These are phyloP conservation scores for Halcyon senegalensis DNA, from an alignment of 2,113 vertebrate species.

Conservation along the genomic window DNA sequence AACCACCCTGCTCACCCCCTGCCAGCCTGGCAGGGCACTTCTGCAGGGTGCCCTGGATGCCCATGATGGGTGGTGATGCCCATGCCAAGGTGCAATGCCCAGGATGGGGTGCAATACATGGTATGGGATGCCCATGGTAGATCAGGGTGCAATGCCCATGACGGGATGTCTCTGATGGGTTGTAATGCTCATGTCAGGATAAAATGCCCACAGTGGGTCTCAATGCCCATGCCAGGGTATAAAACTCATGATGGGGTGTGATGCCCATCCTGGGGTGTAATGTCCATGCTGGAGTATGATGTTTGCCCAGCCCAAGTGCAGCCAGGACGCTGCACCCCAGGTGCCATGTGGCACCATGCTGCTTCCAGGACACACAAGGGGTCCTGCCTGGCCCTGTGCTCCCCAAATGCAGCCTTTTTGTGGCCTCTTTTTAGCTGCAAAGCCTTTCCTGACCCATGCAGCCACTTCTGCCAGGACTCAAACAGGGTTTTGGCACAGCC, in stretches of 20 bases:
- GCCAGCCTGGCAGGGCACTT: neutral
- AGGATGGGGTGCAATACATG: fast-evolving
- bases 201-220: fast-evolving
- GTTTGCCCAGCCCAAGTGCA: neutral
- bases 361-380: neutral
- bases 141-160: too few species aligned
- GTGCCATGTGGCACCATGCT: neutral
- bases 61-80: neutral
- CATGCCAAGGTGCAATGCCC: too few species aligned
- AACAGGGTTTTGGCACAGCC: neutral
- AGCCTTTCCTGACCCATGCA: neutral
- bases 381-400: fast-evolving
- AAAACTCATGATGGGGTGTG: fast-evolving
- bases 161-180: fast-evolving
- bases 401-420: fast-evolving
- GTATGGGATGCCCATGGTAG: neutral
- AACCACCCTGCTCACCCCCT: neutral
- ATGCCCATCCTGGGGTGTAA: fast-evolving
- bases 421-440: neutral
- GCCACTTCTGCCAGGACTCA: neutral
- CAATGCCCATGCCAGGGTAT: neutral
- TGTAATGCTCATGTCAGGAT: too few species aligned
- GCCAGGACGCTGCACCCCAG: neutral
- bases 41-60: neutral
- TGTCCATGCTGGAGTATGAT: neutral